Evolutionary conservation across 2,797 vertebrate species (phyloP), one percentile per base, ranked within the genome.

Genomic region (Pachyuromys duprasi): DNA sequence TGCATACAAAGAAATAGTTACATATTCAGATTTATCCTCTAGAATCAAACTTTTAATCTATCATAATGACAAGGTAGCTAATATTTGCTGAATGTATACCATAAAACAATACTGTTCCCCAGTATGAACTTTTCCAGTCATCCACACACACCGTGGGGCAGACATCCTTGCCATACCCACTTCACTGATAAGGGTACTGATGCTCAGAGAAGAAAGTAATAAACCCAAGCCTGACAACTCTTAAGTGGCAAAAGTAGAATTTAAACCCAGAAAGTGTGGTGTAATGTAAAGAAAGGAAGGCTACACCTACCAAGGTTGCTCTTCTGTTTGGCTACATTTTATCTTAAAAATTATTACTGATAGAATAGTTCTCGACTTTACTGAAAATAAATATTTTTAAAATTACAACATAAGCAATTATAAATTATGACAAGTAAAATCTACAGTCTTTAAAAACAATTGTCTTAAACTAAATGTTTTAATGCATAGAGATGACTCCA

Each of bases 361-460:
- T 7, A 79, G 11, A 95, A 22, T 72, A 53, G 3, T 2, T 93
- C 89, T 91, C 89, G 17, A 76, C 95, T 91, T 92, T 95, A 89
- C 72, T 95, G 86, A 96, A 97, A 97, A 91, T 96, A 9, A 95
- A 84, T 86, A 88, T 24, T 28, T 75, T 62, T 95, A 97, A 97
- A 84, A 91, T 90, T 96, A 95, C 87, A 86, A 95, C 97, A 97
- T 97, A 97, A 97, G 90, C 78, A 86, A 97, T 90, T 96, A 91
- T 75, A 82, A 87, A 65, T 86, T 36, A 55, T 79, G 96, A 90
- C 98, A 98, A 0, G 95, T 97, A 99, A 97, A 98, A 80, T 95
- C 53, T 79, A 57, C 72, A 93, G 87, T 94, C 96, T 98, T 97
- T 95, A 94, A 97, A 93, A 97, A 98, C 96, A 8, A 98, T 98